A percentile compares a stretch with the other conserved stretches of the same genome.
phyloP scores from a whole-genome alignment of 1,140 invertebrate genomes.

The Drosophila takahashii region DNA sequence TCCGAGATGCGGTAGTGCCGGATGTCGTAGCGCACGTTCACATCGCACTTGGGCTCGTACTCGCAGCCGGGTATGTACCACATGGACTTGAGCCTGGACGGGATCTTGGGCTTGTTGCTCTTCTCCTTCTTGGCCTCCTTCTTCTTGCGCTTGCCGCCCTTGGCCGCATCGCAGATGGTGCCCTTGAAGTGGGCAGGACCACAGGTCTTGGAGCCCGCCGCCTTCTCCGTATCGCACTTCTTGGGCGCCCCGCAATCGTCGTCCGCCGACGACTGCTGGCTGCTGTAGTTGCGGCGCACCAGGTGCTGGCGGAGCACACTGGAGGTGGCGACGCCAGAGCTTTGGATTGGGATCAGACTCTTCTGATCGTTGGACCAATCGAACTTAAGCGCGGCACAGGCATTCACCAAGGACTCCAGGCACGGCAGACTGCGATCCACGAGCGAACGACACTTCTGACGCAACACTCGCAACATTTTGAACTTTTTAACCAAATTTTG shows the following conservation, averaged over 20 bases:
- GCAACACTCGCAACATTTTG: conserved; percentile 21
- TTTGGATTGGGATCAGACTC: no score
- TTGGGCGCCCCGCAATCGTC: conserved; percentile 14
- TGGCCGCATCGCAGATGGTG: conserved; percentile 17
- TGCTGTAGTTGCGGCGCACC: conserved; percentile 21
- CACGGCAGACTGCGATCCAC: conserved; percentile 8
- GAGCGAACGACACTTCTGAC: conserved; percentile 11
- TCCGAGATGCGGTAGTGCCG: conserved; percentile 44
- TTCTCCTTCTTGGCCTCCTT: conserved; percentile 1
- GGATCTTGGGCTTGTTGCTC: not conserved
- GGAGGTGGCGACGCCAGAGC: no score
- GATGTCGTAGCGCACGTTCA: conserved; percentile 26
- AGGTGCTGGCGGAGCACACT: conserved; percentile 27
- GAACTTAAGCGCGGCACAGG: conserved; percentile 5
- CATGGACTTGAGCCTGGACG: not conserved
- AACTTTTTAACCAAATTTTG: conserved; percentile 10
- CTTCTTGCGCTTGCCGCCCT: conserved; percentile 11
- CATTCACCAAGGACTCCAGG: conserved; percentile 7
- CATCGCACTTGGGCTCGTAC: conserved; percentile 18
- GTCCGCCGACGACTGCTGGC: not conserved
- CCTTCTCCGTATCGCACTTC: not conserved
- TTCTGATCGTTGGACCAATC: not conserved
- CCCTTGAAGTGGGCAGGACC: conserved; percentile 22
- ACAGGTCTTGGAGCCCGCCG: not conserved
- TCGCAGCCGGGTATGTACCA: conserved; percentile 22